These are phyloP conservation scores for Gymnodraco acuticeps DNA, from an alignment of 2,797 vertebrate species.

Conservation along the genomic window DNA sequence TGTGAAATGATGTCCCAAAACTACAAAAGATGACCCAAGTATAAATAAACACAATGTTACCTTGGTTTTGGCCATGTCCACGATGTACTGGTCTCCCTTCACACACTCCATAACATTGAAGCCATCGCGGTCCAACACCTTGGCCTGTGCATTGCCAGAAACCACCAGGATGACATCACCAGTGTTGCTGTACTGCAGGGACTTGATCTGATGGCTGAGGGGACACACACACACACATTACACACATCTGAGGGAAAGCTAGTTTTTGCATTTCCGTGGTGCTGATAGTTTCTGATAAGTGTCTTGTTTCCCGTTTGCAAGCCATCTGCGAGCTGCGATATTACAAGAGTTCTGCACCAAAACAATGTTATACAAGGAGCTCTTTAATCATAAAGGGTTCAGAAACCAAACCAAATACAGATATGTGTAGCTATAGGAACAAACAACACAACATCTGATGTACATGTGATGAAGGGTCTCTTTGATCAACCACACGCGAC, in stretches of 20 bases:
- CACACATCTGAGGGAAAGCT: constrained; percentile 14
- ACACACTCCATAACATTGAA: constrained; percentile 97
- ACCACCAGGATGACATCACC: constrained; percentile 96
- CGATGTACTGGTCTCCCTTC: constrained; percentile 98
- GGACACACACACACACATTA: not conserved
- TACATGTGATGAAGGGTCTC: constrained; percentile 30
- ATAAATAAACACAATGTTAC: constrained; percentile 67
- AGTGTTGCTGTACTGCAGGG: constrained; percentile 95
- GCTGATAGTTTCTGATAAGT: constrained; percentile 9
- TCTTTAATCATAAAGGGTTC: constrained; percentile 27
- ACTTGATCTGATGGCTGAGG: constrained; percentile 94
- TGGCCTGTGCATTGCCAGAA: constrained; percentile 96
- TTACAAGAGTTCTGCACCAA: constrained; percentile 19
- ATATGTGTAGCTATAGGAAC: constrained; percentile 42
- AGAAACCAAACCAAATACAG: constrained; percentile 16
- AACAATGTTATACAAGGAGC: constrained; percentile 28
- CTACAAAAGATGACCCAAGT: too few relatives aligned
- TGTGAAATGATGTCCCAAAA: too few relatives aligned
- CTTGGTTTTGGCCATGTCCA: constrained; percentile 99
- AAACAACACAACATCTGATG: constrained; percentile 55
- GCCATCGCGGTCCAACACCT: constrained; percentile 96
- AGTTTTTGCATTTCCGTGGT: not conserved
- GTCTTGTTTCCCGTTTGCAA: constrained; percentile 12
- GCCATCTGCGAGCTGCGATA: constrained; percentile 37
- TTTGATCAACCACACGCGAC: constrained; percentile 31